Conservation (phyloP, 2,797 vertebrate genomes). For the Petrocephalus schoutedeni region DNA sequence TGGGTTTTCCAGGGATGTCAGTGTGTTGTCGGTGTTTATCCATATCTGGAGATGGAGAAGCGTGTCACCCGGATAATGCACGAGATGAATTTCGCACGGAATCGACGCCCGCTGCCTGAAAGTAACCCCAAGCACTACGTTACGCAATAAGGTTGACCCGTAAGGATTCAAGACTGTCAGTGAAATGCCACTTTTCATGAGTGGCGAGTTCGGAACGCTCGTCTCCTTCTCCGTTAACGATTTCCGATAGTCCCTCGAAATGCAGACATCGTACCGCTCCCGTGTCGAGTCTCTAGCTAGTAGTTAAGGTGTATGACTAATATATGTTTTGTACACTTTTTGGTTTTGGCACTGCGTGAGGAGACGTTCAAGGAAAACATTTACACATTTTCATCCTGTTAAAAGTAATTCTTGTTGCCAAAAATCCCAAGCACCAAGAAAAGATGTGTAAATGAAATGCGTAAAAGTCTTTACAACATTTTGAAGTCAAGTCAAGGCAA, state of each 20-base stretch:
- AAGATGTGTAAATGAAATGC: background rate
- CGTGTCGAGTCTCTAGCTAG: background rate
- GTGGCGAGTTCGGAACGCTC: background rate
- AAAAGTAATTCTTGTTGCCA: too few relatives aligned
- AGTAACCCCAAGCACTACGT: background rate
- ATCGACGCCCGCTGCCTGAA: background rate
- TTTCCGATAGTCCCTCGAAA: background rate
- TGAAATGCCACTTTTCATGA: background rate
- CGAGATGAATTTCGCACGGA: background rate
- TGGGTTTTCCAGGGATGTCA: background rate
- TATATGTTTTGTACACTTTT: background rate
- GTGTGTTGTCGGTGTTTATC: background rate
- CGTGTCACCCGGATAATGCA: background rate
- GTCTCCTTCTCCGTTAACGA: background rate
- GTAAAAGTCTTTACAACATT: background rate
- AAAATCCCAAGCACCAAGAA: background rate
- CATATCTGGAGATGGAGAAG: background rate
- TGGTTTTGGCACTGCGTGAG: background rate
- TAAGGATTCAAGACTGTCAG: background rate
- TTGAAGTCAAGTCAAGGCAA: background rate
- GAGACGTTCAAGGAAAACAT: background rate
- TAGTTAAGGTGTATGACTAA: background rate
- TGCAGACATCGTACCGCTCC: background rate
- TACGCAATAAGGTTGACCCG: background rate
- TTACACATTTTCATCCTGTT: background rate